Evolutionary conservation across 2,113 vertebrate species (phyloP).

Genomic region (Sinocyclocheilus rhinocerous): DNA sequence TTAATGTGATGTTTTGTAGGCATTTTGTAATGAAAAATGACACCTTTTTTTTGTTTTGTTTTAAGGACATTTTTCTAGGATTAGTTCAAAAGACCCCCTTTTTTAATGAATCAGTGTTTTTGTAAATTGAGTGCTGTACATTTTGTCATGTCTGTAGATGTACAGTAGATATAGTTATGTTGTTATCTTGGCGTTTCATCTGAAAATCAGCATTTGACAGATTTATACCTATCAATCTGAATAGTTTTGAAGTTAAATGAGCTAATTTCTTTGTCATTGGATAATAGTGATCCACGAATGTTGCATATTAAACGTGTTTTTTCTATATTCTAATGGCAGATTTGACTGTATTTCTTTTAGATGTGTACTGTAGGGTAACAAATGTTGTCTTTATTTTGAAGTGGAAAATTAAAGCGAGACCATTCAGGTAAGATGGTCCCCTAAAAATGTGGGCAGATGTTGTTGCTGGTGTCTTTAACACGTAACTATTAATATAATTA

Average conservation of each 20-base stretch:
- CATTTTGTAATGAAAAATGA: not conserved
- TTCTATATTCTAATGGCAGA: not conserved
- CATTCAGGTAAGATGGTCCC: not conserved
- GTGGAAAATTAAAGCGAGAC: not conserved
- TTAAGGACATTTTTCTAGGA: not conserved
- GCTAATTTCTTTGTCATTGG: not conserved
- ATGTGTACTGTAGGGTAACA: not conserved
- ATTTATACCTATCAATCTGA: not conserved
- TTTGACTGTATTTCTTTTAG: not conserved
- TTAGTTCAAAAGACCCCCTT: not conserved
- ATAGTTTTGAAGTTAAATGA: not conserved
- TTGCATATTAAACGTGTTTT: not conserved
- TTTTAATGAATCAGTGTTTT: not conserved
- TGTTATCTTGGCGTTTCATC: not conserved
- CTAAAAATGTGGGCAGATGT: not conserved
- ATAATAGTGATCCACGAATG: not conserved
- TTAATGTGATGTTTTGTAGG: not conserved
- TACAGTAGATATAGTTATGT: not conserved
- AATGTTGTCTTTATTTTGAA: not conserved
- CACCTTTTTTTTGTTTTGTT: not conserved
- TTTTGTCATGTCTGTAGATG: not conserved
- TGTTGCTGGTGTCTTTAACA: not conserved
- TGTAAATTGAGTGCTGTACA: not conserved
- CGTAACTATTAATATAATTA: not conserved
- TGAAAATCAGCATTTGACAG: not conserved